Conservation (phyloP, 2,797 vertebrate species). For the Labroides dimidiatus region DNA sequence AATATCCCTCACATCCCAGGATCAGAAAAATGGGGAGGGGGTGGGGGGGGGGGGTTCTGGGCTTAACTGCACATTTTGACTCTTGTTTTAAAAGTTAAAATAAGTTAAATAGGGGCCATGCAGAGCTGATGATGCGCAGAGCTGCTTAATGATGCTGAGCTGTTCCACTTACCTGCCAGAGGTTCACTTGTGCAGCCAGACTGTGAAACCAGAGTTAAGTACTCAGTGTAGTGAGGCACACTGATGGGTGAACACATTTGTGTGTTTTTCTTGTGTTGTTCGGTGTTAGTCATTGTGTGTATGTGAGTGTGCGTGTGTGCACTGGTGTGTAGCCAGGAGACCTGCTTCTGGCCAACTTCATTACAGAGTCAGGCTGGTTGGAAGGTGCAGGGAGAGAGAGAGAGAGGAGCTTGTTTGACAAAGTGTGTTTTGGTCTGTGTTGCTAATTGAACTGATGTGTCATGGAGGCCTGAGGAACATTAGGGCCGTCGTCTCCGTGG, state of each 20-base stretch:
- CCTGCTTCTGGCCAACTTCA: slow-evolving; percentile 62
- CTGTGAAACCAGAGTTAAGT: slow-evolving; percentile 64
- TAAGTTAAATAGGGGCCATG: slow-evolving; percentile 57
- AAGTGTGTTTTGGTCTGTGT: slow-evolving; percentile 64
- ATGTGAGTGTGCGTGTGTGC: slow-evolving; percentile 8
- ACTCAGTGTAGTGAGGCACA: slow-evolving; percentile 48
- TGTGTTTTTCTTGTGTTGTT: slow-evolving; percentile 39
- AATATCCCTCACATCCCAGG: slow-evolving; percentile 39
- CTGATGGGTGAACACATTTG: slow-evolving; percentile 37
- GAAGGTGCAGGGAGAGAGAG: slow-evolving; percentile 15
- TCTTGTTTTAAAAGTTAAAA: slow-evolving; percentile 45
- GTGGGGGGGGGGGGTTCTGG: slow-evolving; percentile 24
- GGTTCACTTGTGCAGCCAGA: slow-evolving; percentile 44
- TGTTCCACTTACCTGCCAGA: slow-evolving; percentile 64
- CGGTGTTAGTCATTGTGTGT: slow-evolving; percentile 12
- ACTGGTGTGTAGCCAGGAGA: slow-evolving; percentile 52
- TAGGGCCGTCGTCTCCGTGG: slow-evolving; percentile 55
- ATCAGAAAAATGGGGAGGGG: too few relatives aligned
- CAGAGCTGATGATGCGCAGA: slow-evolving; percentile 41
- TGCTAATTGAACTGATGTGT: slow-evolving; percentile 82
- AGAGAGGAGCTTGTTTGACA: slow-evolving; percentile 61
- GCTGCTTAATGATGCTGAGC: slow-evolving; percentile 63
- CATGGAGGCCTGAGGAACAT: slow-evolving; percentile 64
- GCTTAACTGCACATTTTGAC: slow-evolving; percentile 35
- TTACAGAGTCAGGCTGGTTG: slow-evolving; percentile 51